phyloP scores from a whole-genome alignment of 2,113 vertebrate genomes.

The Siniperca knerii region DNA sequence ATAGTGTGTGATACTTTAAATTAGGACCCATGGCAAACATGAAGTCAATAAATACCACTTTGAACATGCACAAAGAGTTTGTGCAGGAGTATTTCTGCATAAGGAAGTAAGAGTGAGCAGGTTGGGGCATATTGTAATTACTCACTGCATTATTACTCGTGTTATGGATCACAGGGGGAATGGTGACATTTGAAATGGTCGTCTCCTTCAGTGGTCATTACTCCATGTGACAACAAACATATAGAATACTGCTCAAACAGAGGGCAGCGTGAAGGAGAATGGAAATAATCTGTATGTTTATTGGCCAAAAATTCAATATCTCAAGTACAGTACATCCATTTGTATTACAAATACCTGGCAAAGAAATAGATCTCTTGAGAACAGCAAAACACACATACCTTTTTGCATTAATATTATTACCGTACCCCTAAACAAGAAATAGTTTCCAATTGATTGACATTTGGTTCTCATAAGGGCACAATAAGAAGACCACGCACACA shows the following conservation, averaged over 20 bases:
- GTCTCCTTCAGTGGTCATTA: slow-evolving; percentile 65
- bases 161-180: slow-evolving; percentile 72
- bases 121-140: slow-evolving; percentile 78
- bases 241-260: slow-evolving; percentile 20
- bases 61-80: slow-evolving; percentile 4
- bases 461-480: not conserved
- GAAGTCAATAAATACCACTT: not conserved
- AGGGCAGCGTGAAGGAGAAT: slow-evolving; percentile 1
- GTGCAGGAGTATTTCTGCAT: slow-evolving; percentile 11
- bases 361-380: not conserved
- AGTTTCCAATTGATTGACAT: not conserved
- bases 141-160: slow-evolving; percentile 70
- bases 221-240: slow-evolving; percentile 61
- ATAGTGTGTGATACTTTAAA: too few relatives aligned
- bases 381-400: not conserved
- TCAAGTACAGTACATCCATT: not conserved
- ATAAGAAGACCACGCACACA: slow-evolving; percentile 10
- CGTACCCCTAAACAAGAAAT: not conserved
- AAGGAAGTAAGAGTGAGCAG: slow-evolving; percentile 44
- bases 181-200: slow-evolving; percentile 55
- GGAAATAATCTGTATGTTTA: not conserved
- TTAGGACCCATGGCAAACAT: too few relatives aligned
- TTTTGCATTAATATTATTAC: not conserved
- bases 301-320: not conserved
- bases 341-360: not conserved